Conservation (phyloP, 2,797 vertebrate species). For the Acipenser oxyrinchus region DNA sequence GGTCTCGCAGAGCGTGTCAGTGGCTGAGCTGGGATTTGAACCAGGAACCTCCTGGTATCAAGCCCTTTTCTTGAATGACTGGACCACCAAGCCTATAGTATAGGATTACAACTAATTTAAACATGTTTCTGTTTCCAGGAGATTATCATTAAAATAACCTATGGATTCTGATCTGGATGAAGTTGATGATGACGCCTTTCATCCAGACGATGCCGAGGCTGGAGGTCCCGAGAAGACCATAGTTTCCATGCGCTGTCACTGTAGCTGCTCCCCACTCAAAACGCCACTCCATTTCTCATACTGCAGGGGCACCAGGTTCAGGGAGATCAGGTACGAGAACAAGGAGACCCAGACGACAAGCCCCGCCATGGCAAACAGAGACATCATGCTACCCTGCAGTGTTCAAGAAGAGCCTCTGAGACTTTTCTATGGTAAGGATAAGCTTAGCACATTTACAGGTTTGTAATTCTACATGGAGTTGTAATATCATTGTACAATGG, state of each 20-base stretch:
- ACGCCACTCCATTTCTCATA: constrained; percentile 19
- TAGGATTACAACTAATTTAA: constrained; percentile 13
- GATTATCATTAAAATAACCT: constrained; percentile 26
- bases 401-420: constrained; percentile 57
- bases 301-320: constrained; percentile 49
- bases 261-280: background rate
- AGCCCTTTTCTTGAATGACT: too few relatives aligned
- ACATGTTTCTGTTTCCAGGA: constrained; percentile 26
- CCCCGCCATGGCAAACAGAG: constrained; percentile 40
- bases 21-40: too few relatives aligned
- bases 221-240: background rate
- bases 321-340: constrained; percentile 63
- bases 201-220: constrained; percentile 25
- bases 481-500: too few relatives aligned
- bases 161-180: constrained; percentile 59
- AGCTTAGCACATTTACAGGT: too few relatives aligned
- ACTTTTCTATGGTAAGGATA: constrained; percentile 61
- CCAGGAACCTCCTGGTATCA: too few relatives aligned
- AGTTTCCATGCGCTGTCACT: background rate
- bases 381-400: constrained; percentile 65
- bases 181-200: constrained; percentile 70
- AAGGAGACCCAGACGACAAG: constrained; percentile 58
- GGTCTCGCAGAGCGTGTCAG: too few relatives aligned
- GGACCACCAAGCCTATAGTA: too few relatives aligned
- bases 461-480: too few relatives aligned